These are phyloP conservation scores for Seira ritae DNA, from an alignment of 2,888 invertebrate species.

Conservation along the genomic window DNA sequence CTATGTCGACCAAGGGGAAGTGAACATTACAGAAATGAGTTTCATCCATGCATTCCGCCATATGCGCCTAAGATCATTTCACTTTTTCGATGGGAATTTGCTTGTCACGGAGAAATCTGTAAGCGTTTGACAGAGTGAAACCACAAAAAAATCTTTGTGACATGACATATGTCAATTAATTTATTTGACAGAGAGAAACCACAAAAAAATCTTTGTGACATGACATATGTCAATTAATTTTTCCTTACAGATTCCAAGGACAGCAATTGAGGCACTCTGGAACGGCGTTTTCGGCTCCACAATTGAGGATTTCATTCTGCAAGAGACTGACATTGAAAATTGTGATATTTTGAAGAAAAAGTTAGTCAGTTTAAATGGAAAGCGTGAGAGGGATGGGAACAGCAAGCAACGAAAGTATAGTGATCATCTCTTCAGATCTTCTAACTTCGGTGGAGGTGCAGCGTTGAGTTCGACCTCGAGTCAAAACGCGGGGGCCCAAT, in stretches of 20 bases:
- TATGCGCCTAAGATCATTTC: constrained; percentile 51
- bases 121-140: constrained; percentile 2
- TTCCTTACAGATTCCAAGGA: constrained; percentile 49
- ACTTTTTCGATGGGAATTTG: constrained; percentile 54
- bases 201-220: no score
- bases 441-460: neutral
- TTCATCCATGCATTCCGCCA: constrained; percentile 60
- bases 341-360: constrained; percentile 47
- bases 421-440: constrained; percentile 38
- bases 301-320: constrained; percentile 54
- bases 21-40: constrained; percentile 59
- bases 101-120: constrained; percentile 51
- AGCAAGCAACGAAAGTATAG: constrained; percentile 42
- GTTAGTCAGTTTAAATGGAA: neutral
- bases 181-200: no score
- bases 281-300: constrained; percentile 49
- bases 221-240: no score
- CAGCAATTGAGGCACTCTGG: constrained; percentile 53
- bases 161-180: no score
- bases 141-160: no score
- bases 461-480: neutral
- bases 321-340: constrained; percentile 60
- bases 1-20: constrained; percentile 51
- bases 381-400: no score
- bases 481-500: neutral